phyloP scores from a whole-genome alignment of 2,888 invertebrate species.

The Aradus depressus region DNA sequence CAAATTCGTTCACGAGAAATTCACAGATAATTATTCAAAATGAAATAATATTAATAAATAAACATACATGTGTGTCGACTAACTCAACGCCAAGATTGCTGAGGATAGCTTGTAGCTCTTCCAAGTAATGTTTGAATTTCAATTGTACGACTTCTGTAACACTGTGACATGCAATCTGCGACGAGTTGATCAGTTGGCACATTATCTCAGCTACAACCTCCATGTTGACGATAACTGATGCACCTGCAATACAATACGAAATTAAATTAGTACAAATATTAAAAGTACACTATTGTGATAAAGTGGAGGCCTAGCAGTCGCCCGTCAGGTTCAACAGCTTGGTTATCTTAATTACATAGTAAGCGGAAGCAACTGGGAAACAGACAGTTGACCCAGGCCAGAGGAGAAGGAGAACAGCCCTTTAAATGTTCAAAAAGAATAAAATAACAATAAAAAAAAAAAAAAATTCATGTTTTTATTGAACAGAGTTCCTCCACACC shows the following conservation, averaged over 20 bases:
- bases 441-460: too few species aligned
- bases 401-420: too few species aligned
- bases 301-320: too few species aligned
- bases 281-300: not conserved
- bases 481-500: too few species aligned
- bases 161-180: conserved; percentile 24
- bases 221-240: conserved; percentile 6
- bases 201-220: conserved; percentile 19
- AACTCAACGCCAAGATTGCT: conserved; percentile 15
- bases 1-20: too few species aligned
- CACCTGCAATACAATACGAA: conserved; percentile 11
- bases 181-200: conserved; percentile 14
- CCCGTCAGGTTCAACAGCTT: too few species aligned
- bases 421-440: too few species aligned
- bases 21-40: too few species aligned
- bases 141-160: conserved; percentile 24
- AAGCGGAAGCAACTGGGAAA: too few species aligned
- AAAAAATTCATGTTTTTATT: too few species aligned
- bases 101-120: conserved; percentile 30
- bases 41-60: not conserved
- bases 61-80: conserved; percentile 21
- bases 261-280: not conserved
- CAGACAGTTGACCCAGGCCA: too few species aligned
- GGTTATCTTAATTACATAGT: too few species aligned
- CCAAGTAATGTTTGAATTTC: conserved; percentile 25